These are phyloP conservation scores for Venustoraphidia nigricollis DNA, from an alignment of 2,888 invertebrate species.

Conservation along the genomic window DNA sequence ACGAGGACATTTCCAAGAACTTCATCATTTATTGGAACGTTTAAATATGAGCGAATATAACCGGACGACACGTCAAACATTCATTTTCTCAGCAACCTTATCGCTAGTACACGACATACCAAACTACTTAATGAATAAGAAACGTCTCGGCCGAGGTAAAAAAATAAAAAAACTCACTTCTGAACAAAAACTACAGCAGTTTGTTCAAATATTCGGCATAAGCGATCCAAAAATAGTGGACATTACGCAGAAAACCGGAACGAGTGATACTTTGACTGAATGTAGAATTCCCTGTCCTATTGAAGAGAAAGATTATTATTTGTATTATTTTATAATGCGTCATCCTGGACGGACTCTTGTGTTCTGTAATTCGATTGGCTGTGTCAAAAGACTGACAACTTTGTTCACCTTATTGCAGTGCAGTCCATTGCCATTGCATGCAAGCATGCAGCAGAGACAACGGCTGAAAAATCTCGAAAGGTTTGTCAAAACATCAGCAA, in stretches of 20 bases:
- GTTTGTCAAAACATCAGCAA: slow-evolving; percentile 20
- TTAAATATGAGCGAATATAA: slow-evolving; percentile 55
- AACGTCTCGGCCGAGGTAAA: slow-evolving; percentile 32
- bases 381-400: slow-evolving; percentile 65
- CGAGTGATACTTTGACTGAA: slow-evolving; percentile 71
- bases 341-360: slow-evolving; percentile 86
- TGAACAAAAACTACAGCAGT: slow-evolving; percentile 56
- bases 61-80: slow-evolving; percentile 61
- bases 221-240: slow-evolving; percentile 87
- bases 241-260: slow-evolving; percentile 65
- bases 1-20: slow-evolving; percentile 86
- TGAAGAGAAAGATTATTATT: slow-evolving; percentile 77
- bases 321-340: slow-evolving; percentile 76
- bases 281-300: slow-evolving; percentile 62
- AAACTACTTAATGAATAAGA: slow-evolving; percentile 46
- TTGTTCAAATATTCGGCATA: slow-evolving; percentile 70
- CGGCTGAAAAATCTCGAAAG: slow-evolving; percentile 85
- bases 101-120: slow-evolving; percentile 82
- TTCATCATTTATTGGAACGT: slow-evolving; percentile 62
- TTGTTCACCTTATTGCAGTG: slow-evolving; percentile 54
- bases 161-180: slow-evolving; percentile 49
- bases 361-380: slow-evolving; percentile 88
- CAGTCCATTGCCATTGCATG: slow-evolving; percentile 63
- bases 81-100: slow-evolving; percentile 94
- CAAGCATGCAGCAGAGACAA: slow-evolving; percentile 87